phyloP scores from a whole-genome alignment of 2,113 vertebrate species.

The Phrynocephalus versicolor region DNA sequence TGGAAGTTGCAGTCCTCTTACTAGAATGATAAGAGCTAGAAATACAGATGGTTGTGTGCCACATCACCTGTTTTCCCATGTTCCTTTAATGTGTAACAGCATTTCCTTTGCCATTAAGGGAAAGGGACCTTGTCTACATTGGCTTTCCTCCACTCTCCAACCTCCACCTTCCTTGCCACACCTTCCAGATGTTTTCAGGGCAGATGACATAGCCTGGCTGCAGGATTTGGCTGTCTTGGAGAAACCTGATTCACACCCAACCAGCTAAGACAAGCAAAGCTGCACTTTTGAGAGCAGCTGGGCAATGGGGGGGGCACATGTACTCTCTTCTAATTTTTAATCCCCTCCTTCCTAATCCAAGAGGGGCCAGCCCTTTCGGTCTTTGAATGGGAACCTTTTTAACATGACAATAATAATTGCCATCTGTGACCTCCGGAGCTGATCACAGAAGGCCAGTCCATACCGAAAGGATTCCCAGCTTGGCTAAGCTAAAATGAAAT shows the following conservation, averaged over 20 bases:
- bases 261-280: neutral
- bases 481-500: conserved; percentile 47
- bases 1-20: too few relatives aligned
- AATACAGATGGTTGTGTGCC: too few relatives aligned
- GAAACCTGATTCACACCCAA: neutral
- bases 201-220: neutral
- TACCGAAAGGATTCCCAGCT: conserved; percentile 30
- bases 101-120: neutral
- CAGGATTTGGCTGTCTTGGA: neutral
- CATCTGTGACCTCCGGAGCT: conserved; percentile 35
- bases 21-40: too few relatives aligned
- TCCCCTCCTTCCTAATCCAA: conserved; percentile 11
- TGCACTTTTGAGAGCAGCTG: neutral
- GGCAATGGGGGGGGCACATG: neutral
- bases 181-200: neutral
- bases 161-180: neutral
- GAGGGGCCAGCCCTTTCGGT: neutral
- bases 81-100: too few relatives aligned
- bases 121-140: too few relatives aligned
- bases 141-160: too few relatives aligned
- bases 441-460: conserved; percentile 42
- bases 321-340: conserved; percentile 19
- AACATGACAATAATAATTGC: conserved; percentile 49
- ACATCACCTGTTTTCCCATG: too few relatives aligned
- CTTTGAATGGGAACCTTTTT: conserved; percentile 43